Conservation (phyloP, 2,113 vertebrate species). For the Hydropotes inermis region DNA sequence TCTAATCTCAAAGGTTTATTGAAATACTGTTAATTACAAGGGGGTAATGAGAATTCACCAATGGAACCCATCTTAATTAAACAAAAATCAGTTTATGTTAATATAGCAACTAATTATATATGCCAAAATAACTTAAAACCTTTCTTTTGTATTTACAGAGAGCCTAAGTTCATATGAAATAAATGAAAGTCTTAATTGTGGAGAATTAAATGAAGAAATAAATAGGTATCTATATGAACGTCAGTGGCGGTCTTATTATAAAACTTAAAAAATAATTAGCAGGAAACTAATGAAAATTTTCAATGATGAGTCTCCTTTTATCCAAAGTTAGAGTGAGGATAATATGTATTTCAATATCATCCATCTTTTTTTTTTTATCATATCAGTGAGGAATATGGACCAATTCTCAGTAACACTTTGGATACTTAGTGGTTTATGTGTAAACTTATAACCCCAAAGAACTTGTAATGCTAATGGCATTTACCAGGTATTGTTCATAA, state of each 20-base stretch:
- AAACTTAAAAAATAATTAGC: not conserved
- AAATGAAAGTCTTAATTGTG: not conserved
- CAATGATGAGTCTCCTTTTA: not conserved
- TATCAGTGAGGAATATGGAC: not conserved
- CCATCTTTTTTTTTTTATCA: not conserved
- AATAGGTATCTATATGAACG: not conserved
- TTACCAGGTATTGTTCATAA: constrained; percentile 51
- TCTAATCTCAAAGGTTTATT: not conserved
- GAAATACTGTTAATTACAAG: not conserved
- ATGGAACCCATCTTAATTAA: not conserved
- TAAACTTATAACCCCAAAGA: not conserved
- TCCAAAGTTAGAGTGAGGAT: not conserved
- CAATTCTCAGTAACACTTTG: not conserved
- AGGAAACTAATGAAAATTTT: not conserved
- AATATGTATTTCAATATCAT: not conserved
- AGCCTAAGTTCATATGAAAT: not conserved
- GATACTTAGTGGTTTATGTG: not conserved
- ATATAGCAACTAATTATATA: not conserved
- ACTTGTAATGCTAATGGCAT: not conserved
- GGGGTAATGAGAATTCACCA: not conserved
- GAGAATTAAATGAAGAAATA: not conserved
- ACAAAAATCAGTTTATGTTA: not conserved
- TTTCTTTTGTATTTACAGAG: not conserved
- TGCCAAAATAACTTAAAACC: not conserved
- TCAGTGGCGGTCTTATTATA: not conserved